Evolutionary conservation across 2,888 invertebrate species (phyloP), one percentile per base, ranked within the genome.

Genomic region (Hypsopygia costalis): DNA sequence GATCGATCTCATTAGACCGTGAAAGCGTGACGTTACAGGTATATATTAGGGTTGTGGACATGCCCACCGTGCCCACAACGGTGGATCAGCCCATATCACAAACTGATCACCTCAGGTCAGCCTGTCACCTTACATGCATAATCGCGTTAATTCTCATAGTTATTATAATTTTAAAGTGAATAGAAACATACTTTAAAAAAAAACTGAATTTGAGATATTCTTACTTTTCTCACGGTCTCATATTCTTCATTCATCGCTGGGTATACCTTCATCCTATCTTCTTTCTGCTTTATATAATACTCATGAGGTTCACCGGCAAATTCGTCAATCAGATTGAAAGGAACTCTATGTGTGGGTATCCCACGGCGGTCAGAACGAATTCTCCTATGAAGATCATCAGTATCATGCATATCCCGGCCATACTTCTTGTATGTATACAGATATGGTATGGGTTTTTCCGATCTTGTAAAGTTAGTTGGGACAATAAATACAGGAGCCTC

Each of bases 401-500:
- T 75, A 4, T 66, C 60, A 0, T 63, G 51, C 2, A 48, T 37
- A 21, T 62, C 51, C 60, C 64, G 55, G 35, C 55, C 49, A 34
- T 66, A 69, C 44, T 76, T 57, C 67, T 89, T 69, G 52, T 79
- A 62, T 46, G 81, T 72, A 47, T 88, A 85, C 7, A 69, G 50
- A 56, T 86, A 81, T 49, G 67, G 65, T 30, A 81, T 76, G 5
- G 90, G 85, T 11, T 89, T 91, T 63, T 96, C 97, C 52, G 93
- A 92, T 49, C 96, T 91, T 16, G 95, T 93, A 74, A 96, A 97
- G 27, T 91, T 87, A 11, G 93, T 85, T 10, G 97, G 97, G n/a
- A 94, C 91, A 28, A 96, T 83, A 60, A 94, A 93, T 10, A 93
- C 75, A 1, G 93, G 92, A 2, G 91, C 83, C 34, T 73, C 67